These are phyloP conservation scores for Melopsittacus undulatus DNA, from an alignment of 2,797 vertebrate genomes.

Conservation along the genomic window DNA sequence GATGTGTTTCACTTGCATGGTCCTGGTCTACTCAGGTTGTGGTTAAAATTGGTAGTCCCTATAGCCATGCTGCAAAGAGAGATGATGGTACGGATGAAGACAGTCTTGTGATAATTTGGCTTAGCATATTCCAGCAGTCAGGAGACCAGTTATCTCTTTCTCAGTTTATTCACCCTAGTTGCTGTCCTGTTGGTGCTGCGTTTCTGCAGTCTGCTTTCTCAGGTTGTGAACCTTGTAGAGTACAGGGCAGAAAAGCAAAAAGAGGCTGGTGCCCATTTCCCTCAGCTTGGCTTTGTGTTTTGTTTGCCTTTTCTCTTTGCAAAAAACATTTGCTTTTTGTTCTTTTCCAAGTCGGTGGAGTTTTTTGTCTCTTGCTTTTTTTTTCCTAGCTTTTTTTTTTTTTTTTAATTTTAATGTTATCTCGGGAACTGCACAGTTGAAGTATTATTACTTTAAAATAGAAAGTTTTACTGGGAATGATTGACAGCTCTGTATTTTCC, in stretches of 20 bases:
- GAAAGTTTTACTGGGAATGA: neutral
- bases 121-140: neutral
- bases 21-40: neutral
- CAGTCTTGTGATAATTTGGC: neutral
- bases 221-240: neutral
- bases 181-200: neutral
- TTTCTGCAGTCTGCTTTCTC: neutral
- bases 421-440: neutral
- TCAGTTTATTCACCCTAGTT: neutral
- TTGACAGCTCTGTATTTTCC: neutral
- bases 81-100: neutral
- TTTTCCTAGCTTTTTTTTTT: neutral
- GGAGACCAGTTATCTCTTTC: neutral
- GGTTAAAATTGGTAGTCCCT: neutral
- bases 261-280: neutral
- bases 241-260: neutral
- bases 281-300: neutral
- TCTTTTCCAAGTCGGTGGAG: neutral
- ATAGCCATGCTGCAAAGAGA: neutral
- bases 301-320: neutral
- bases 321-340: neutral
- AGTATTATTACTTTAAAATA: neutral
- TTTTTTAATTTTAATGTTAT: neutral
- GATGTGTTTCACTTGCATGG: accelerated
- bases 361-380: neutral